Conservation (phyloP, 2,888 invertebrate genomes). For the Calliopum simillimum region DNA sequence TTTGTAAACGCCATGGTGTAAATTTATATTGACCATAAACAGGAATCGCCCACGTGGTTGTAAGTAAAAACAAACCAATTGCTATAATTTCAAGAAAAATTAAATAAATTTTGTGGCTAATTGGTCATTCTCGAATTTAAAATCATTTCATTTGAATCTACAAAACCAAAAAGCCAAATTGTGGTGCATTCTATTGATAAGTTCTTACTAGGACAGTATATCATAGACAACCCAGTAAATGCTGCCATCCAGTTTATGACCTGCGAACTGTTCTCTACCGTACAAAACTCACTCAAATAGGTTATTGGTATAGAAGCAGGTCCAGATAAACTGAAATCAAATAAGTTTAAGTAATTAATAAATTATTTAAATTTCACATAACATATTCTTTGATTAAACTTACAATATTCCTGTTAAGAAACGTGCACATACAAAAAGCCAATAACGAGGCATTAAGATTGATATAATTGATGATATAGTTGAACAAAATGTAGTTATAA, state of each 20-base stretch:
- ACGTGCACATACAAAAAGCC: conserved; percentile 47
- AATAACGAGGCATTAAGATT: conserved; percentile 49
- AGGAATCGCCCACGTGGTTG: conserved; percentile 40
- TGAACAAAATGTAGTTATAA: conserved; percentile 47
- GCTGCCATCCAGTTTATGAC: conserved; percentile 50
- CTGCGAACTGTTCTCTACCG: conserved; percentile 43
- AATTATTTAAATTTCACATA: neutral
- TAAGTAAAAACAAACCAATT: conserved; percentile 41
- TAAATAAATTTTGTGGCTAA: neutral
- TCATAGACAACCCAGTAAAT: conserved; percentile 52
- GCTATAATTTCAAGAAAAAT: conserved; percentile 19
- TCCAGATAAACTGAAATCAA: conserved; percentile 47
- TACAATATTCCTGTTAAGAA: conserved; percentile 51
- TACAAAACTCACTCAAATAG: conserved; percentile 53
- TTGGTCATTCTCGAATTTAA: too few species aligned
- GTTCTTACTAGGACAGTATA: conserved; percentile 46
- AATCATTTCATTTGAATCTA: neutral
- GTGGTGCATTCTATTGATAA: neutral
- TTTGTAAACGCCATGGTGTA: conserved; percentile 50
- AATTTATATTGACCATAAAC: conserved; percentile 39
- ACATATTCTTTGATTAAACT: too few species aligned
- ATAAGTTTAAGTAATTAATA: neutral
- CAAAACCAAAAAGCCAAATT: neutral
- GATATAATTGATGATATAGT: conserved; percentile 47
- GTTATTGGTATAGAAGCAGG: conserved; percentile 50